Conservation (phyloP, 2,797 vertebrate genomes). For the Dendrocincla fuliginosa region DNA sequence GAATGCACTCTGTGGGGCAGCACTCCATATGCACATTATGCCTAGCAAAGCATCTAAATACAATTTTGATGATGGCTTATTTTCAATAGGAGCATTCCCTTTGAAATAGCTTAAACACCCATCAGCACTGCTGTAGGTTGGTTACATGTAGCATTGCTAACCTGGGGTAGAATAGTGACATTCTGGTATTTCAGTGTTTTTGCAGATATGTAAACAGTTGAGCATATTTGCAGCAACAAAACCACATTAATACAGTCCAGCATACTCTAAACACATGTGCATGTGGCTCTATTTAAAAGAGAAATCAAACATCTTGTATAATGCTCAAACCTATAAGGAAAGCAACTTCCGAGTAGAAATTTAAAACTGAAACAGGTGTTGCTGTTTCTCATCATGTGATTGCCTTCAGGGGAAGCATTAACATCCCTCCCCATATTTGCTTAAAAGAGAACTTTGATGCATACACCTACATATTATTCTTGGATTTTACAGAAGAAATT, state of each 20-base stretch:
- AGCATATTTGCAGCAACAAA: background rate
- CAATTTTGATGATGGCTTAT: rapidly evolving
- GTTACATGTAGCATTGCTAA: background rate
- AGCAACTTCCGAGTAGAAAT: background rate
- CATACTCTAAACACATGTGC: background rate
- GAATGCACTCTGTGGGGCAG: background rate
- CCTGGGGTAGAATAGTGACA: background rate
- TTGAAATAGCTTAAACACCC: background rate
- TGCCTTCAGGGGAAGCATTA: background rate
- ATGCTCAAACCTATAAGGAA: background rate
- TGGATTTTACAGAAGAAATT: background rate
- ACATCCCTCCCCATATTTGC: background rate
- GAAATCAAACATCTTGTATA: background rate
- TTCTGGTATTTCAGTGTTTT: background rate
- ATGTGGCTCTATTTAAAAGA: background rate
- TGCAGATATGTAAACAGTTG: background rate
- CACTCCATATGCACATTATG: rapidly evolving
- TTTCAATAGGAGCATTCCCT: background rate
- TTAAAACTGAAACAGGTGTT: background rate
- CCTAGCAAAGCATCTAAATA: background rate
- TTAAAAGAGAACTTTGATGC: background rate
- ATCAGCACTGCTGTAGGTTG: background rate
- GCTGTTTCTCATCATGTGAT: background rate
- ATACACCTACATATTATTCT: background rate
- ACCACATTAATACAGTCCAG: background rate